A percentile compares a stretch with the other conserved stretches of the same genome.
phyloP scores from a whole-genome alignment of 2,888 invertebrate genomes.

The Drosophila buzzatii region DNA sequence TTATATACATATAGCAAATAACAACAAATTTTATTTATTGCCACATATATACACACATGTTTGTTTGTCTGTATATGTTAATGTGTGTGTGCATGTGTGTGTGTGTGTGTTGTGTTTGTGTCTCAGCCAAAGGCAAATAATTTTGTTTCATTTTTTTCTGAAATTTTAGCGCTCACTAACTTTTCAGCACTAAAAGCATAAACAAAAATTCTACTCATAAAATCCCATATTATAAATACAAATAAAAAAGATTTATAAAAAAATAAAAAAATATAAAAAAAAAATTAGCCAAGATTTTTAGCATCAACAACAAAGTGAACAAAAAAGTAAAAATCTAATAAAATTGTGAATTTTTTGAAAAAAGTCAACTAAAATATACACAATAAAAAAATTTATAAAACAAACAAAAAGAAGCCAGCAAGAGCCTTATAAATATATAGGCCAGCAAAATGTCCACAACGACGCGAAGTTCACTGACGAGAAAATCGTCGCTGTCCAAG shows the following conservation, averaged over 20 bases:
- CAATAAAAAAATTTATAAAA: not conserved
- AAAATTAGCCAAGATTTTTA: conserved; percentile 23
- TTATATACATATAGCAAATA: conserved; percentile 55
- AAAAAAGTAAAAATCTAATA: conserved; percentile 36
- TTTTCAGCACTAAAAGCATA: conserved; percentile 59
- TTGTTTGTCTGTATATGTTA: conserved; percentile 16
- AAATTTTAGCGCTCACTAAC: conserved; percentile 74
- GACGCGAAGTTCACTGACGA: conserved; percentile 75
- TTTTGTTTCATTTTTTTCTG: conserved; percentile 43
- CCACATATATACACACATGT: conserved; percentile 60
- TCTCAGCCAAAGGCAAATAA: conserved; percentile 61
- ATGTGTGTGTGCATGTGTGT: conserved; percentile 5
- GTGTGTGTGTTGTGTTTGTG: conserved; percentile 27
- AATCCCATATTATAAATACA: conserved; percentile 52
- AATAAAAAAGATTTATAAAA: conserved; percentile 46
- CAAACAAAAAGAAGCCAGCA: conserved; percentile 36
- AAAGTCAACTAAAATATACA: conserved; percentile 15
- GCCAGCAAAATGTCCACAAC: conserved; percentile 73
- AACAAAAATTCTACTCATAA: conserved; percentile 66
- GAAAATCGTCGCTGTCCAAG: conserved; percentile 71
- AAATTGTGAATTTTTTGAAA: conserved; percentile 47
- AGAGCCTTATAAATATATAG: conserved; percentile 50
- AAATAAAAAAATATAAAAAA: conserved; percentile 46
- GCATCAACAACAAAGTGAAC: conserved; percentile 39
- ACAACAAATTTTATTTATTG: conserved; percentile 82